Percentiles rank a stretch among this genome's conserved stretches.
Evolutionary conservation across 2,888 invertebrate species (phyloP).

Genomic region (Himalopsyche kuldschensis): DNA sequence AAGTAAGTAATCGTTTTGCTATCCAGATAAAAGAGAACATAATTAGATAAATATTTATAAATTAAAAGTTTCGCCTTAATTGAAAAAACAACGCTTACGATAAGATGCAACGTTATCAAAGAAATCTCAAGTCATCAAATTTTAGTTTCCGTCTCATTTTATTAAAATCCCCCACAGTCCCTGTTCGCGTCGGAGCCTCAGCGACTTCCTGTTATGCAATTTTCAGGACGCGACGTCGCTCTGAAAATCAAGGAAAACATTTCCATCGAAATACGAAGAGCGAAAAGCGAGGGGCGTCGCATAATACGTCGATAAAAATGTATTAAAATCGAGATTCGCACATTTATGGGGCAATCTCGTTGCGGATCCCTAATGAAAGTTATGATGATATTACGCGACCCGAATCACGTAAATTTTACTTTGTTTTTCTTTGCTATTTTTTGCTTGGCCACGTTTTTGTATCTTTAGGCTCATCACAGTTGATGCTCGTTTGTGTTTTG

Average conservation of each 20-base stretch:
- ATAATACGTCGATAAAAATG: constrained; percentile 35
- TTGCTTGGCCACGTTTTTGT: not conserved
- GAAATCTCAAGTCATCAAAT: not conserved
- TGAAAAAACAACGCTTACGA: too few species aligned
- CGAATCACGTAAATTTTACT: not conserved
- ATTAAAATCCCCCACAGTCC: not conserved
- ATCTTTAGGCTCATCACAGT: not conserved
- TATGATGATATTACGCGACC: not conserved
- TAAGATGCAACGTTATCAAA: too few species aligned
- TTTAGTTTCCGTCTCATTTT: not conserved
- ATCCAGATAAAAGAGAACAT: too few species aligned
- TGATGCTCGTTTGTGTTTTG: not conserved
- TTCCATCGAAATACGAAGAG: constrained; percentile 6
- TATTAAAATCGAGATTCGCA: constrained; percentile 28
- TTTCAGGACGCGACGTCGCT: not conserved
- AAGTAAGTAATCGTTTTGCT: too few species aligned
- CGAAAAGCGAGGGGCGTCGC: constrained; percentile 10
- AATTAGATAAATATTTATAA: too few species aligned
- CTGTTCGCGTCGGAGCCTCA: not conserved
- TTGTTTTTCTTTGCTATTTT: not conserved
- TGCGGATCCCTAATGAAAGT: not conserved
- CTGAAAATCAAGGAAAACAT: constrained; percentile 11
- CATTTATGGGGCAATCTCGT: not conserved
- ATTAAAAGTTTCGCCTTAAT: too few species aligned
- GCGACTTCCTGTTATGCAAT: constrained; percentile 12